Evolutionary conservation across 2,113 vertebrate species (phyloP).

Genomic region (Fukomys damarensis): DNA sequence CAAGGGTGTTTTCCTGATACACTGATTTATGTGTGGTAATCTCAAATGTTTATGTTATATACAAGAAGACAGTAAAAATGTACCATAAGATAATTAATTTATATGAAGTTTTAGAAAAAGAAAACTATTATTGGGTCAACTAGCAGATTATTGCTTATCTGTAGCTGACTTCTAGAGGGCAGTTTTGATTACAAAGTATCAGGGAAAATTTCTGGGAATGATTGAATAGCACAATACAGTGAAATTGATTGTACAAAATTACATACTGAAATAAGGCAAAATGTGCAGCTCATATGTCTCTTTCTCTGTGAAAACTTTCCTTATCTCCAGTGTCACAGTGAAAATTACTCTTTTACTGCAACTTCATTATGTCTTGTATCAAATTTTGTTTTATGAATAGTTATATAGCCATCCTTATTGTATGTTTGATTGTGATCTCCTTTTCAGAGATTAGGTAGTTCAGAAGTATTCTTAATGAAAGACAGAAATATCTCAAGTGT

Average conservation of each 20-base stretch:
- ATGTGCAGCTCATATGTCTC: not conserved
- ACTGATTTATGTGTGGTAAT: not conserved
- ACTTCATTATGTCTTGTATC: not conserved
- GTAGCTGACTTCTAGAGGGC: not conserved
- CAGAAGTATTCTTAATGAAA: constrained; percentile 16
- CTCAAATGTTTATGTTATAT: not conserved
- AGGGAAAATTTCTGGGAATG: not conserved
- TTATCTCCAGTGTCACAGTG: not conserved
- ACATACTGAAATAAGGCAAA: not conserved
- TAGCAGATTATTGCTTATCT: not conserved
- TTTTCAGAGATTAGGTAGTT: not conserved
- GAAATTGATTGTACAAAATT: not conserved
- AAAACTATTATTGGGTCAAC: not conserved
- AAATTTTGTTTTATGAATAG: not conserved
- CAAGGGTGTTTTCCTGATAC: not conserved
- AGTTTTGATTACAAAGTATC: not conserved
- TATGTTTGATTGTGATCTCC: not conserved
- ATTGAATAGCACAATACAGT: not conserved
- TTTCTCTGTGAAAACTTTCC: not conserved
- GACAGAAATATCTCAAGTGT: not conserved
- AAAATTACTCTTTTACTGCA: not conserved
- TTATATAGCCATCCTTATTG: not conserved
- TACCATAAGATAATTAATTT: not conserved
- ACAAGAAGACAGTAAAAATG: not conserved
- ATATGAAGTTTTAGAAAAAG: not conserved